These are phyloP conservation scores for Diglossa cyanea DNA, from an alignment of 2,797 vertebrate species.

Conservation along the genomic window DNA sequence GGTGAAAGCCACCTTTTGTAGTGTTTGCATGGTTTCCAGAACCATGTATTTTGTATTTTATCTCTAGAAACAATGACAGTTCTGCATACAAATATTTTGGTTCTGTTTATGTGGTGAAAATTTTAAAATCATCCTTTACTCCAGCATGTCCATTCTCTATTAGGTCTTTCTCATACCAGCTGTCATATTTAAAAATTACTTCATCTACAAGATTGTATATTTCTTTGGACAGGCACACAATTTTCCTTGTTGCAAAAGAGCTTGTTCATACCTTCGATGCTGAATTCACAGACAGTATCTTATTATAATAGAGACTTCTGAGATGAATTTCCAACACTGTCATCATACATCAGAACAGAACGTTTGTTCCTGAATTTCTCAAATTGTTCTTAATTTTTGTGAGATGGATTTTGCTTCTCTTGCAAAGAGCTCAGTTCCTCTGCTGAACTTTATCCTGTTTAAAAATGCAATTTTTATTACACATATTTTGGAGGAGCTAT, in stretches of 20 bases:
- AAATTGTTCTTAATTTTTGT: neutral
- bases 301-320: neutral
- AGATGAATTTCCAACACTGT: neutral
- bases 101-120: neutral
- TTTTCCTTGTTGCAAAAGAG: neutral
- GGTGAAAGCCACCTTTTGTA: neutral
- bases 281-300: neutral
- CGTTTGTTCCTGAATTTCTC: neutral
- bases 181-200: neutral
- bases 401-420: neutral
- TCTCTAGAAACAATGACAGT: neutral
- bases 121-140: slow-evolving; percentile 4
- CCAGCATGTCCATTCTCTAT: neutral
- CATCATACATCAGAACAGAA: neutral
- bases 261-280: neutral
- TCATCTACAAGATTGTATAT: neutral
- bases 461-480: neutral
- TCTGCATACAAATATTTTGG: slow-evolving; percentile 24
- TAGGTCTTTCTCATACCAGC: neutral
- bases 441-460: neutral
- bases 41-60: slow-evolving; percentile 1
- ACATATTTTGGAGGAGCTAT: neutral
- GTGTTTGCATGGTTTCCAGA: neutral
- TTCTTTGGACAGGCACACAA: neutral
- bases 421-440: neutral